A percentile compares a stretch with the other conserved stretches of the same genome.
Evolutionary conservation across 2,113 vertebrate genomes (phyloP).

Genomic region (Ovis aries): DNA sequence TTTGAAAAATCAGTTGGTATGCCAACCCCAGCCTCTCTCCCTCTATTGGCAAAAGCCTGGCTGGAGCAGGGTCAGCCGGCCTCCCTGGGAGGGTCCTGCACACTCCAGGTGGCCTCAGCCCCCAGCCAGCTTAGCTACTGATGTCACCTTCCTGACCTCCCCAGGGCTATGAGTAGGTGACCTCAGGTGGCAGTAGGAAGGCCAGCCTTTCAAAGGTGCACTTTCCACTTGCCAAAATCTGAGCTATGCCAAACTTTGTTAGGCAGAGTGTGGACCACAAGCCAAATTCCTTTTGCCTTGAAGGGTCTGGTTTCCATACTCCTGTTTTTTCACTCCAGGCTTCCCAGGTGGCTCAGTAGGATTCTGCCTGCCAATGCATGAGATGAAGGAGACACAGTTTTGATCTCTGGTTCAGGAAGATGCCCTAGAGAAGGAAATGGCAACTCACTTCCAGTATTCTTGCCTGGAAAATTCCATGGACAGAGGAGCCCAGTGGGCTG

Average conservation of each 20-base stretch:
- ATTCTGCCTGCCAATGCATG: neutral
- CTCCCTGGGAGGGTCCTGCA: neutral
- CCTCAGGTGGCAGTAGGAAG: neutral
- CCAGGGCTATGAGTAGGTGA: neutral
- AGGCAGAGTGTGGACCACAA: fast-evolving
- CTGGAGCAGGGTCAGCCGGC: neutral
- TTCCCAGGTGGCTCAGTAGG: neutral
- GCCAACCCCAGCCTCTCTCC: neutral
- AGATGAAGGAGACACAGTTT: neutral
- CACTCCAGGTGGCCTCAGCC: neutral
- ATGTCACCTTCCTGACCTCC: neutral
- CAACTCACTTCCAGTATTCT: neutral
- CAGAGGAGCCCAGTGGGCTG: neutral
- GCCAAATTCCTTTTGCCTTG: neutral
- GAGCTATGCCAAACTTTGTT: neutral
- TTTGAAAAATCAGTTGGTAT: neutral
- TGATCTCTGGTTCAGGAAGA: neutral
- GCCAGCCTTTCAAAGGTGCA: neutral
- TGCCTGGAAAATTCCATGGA: neutral
- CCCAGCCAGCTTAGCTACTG: neutral
- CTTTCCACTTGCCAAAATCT: neutral
- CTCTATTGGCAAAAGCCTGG: neutral
- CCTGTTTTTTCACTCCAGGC: neutral
- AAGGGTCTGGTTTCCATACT: neutral
- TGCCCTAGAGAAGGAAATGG: neutral